Evolutionary conservation across 2,113 vertebrate genomes (phyloP).

Genomic region (Pelvicachromis taeniatus): DNA sequence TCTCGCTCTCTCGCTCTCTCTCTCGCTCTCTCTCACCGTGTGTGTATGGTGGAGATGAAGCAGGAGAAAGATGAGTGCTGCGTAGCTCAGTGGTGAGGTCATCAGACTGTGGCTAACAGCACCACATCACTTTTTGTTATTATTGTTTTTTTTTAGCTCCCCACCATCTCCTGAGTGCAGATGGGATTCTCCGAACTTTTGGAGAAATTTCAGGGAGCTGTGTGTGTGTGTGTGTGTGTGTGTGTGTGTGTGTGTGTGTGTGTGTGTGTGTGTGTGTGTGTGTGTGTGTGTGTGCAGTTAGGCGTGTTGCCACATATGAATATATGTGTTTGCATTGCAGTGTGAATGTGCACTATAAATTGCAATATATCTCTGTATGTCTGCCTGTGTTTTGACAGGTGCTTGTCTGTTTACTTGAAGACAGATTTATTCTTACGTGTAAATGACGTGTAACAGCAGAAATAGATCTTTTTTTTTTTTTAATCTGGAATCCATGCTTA

Average conservation of each 20-base stretch:
- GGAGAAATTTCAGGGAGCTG: too few relatives aligned
- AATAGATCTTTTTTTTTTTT: neutral
- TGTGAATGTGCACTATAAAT: neutral
- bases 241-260: too few relatives aligned
- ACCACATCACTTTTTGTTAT: slow-evolving; percentile 19
- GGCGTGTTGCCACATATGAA: neutral
- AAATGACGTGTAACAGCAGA: neutral
- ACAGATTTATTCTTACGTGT: neutral
- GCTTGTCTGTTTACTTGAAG: neutral
- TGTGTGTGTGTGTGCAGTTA: too few relatives aligned
- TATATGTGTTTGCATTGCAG: neutral
- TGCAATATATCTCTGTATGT: neutral
- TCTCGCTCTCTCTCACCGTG: neutral
- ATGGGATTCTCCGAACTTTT: neutral
- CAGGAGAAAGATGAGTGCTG: slow-evolving; percentile 2
- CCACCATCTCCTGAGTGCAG: neutral
- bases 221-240: too few relatives aligned
- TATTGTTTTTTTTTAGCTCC: neutral
- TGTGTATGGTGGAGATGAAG: neutral
- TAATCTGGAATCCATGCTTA: neutral
- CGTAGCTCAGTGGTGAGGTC: slow-evolving; percentile 48
- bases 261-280: neutral
- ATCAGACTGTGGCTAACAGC: slow-evolving; percentile 34
- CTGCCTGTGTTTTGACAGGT: neutral
- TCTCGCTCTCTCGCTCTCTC: too few relatives aligned